Evolutionary conservation across 2,888 invertebrate genomes (phyloP).

Genomic region (Microctonus aethiopoides): DNA sequence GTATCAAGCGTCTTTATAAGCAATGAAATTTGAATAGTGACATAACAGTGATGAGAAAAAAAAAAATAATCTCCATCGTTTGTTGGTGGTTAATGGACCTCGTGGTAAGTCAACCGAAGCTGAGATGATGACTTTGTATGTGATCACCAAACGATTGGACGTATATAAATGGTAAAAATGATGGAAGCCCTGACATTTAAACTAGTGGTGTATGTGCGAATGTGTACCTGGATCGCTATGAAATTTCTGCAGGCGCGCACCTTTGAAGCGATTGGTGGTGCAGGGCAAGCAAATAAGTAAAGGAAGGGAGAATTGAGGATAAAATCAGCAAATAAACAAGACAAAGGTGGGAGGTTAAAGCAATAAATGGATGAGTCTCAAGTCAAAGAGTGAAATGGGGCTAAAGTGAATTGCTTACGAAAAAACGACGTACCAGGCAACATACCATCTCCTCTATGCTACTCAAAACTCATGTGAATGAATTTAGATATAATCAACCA

Average conservation of each 20-base stretch:
- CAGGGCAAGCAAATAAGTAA: conserved; percentile 24
- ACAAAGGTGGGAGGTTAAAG: conserved; percentile 22
- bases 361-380: conserved; percentile 17
- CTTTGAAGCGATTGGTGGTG: conserved; percentile 11
- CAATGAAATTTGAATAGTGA: background rate
- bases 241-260: conserved; percentile 55
- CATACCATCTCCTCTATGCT: conserved; percentile 27
- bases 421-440: conserved; percentile 63
- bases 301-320: conserved; percentile 37
- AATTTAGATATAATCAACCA: conserved; percentile 15
- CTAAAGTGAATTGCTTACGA: conserved; percentile 38
- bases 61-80: background rate
- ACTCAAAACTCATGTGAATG: conserved; percentile 12
- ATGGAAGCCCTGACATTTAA: conserved; percentile 28
- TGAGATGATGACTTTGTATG: conserved; percentile 17
- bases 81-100: background rate
- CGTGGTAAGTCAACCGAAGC: background rate
- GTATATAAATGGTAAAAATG: background rate
- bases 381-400: conserved; percentile 16
- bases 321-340: conserved; percentile 28
- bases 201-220: conserved; percentile 12
- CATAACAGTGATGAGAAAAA: too few species aligned
- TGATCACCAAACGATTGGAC: conserved; percentile 6
- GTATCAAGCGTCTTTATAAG: background rate
- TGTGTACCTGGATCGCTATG: conserved; percentile 41